These are phyloP conservation scores for Pipistrellus nathusii DNA, from an alignment of 2,797 vertebrate genomes.

Conservation along the genomic window DNA sequence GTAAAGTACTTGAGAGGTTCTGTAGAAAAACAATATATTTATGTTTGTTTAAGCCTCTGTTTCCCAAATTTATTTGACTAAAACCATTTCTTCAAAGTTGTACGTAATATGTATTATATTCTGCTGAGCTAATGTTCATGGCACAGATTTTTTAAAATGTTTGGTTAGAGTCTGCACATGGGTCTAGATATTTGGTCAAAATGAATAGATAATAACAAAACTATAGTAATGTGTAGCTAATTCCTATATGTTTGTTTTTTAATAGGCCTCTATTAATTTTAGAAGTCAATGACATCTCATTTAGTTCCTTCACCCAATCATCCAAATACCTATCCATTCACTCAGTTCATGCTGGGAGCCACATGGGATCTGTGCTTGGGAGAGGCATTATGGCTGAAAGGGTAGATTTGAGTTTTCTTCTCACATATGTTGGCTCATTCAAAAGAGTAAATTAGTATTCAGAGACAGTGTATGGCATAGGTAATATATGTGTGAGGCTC, in stretches of 20 bases:
- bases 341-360: neutral
- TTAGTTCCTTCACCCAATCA: neutral
- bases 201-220: neutral
- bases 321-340: neutral
- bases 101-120: neutral
- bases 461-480: neutral
- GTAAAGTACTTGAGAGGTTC: neutral
- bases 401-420: neutral
- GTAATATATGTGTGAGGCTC: neutral
- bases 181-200: neutral
- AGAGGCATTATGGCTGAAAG: neutral
- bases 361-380: neutral
- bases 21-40: neutral
- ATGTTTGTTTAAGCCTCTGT: neutral
- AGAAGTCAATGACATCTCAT: neutral
- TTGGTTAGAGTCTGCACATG: too few relatives aligned
- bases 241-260: neutral
- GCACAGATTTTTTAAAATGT: neutral
- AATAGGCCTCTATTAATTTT: neutral
- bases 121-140: neutral
- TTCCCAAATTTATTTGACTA: constrained; percentile 8
- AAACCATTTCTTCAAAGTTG: neutral
- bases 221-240: neutral
- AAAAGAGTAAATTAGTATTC: neutral
- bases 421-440: neutral